Base-by-base conservation (phyloP, 64 coral and sea anemone genomes). In the Montipora foliosa region DNA sequence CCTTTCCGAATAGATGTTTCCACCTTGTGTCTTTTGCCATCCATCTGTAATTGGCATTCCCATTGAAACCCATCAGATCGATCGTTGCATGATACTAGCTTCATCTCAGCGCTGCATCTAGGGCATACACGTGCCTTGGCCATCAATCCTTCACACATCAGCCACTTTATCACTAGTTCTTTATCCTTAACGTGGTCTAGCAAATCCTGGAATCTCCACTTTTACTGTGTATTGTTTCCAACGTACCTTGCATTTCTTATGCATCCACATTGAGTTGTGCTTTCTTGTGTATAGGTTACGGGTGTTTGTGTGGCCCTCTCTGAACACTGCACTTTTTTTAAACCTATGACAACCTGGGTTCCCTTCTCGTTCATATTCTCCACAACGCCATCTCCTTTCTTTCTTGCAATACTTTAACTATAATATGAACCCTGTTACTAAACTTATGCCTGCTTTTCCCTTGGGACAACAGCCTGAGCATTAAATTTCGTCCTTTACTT, bases 161-260 rank as follows among this genome's bases (percentile, higher is more conserved):
- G 15, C 88, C 88, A 90, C 75, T 79, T 15, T 53, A 90, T 90
- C 49, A 90, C 12, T 44, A 52, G 5, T 16, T 90, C 88, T 47
- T 90, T 90, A 78, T 90, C 75, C 15, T 57, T 15, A 51, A 78
- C 10, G n/a, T n/a, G 9, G n/a, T 46, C 46, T 48, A 81, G n/a
- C 55, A 81, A 49, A 53, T 81, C 87, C 8, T 89, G 74, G 75
- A 51, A 89, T 60, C 19, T 13, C 87, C 87, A 89, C 58, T 89
- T 75, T 74, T 76, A 50, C 45, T 89, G 69, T 75, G 20, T 20
- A n/a, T 77, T 44, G 24, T 57, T 57, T 57, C 53, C 6, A 11
- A 0, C 53, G 8, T 57, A 57, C 6, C 53, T 57, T 2, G 6
- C 53, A 5, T 57, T 57, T 57, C 6, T 57, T 11, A 57, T 57